Conservation (phyloP, 2,888 invertebrate genomes). For the Cryptocheilus praepositus region DNA sequence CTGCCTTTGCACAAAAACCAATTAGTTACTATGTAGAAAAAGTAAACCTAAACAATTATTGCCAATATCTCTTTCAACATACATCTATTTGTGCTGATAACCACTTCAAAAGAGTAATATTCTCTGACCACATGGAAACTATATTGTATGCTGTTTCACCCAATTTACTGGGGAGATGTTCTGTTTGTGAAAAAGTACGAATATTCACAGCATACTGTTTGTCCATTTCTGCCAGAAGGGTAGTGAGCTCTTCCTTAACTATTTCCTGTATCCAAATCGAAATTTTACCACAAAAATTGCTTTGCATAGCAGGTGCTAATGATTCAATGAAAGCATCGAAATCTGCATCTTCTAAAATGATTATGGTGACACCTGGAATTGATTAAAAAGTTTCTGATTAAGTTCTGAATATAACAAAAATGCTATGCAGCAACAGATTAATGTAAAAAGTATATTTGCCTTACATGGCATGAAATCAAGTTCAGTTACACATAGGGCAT, state of each 20-base stretch:
- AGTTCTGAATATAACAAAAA: not conserved
- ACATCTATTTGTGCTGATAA: conserved; percentile 26
- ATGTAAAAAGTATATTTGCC: not conserved
- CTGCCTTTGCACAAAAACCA: too few relatives aligned
- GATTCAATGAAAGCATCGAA: conserved; percentile 35
- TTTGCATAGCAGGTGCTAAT: conserved; percentile 18
- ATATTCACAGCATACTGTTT: too few relatives aligned
- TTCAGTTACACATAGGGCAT: not conserved
- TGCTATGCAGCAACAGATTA: too few relatives aligned
- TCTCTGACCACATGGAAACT: conserved; percentile 34
- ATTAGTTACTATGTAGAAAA: too few relatives aligned
- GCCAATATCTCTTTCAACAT: not conserved
- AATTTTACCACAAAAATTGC: not conserved
- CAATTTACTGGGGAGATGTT: not conserved
- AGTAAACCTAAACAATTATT: too few relatives aligned
- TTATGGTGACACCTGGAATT: conserved; percentile 16
- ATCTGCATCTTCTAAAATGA: conserved; percentile 43
- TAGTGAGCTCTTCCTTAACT: not conserved
- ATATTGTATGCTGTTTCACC: not conserved
- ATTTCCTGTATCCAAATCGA: not conserved
- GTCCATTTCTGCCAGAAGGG: too few relatives aligned
- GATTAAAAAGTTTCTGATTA: not conserved
- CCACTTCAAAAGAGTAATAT: conserved; percentile 37
- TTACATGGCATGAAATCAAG: not conserved
- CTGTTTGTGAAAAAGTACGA: too few relatives aligned